Evolutionary conservation across 2,113 vertebrate species (phyloP), one percentile per base, ranked within the genome.

Genomic region (Prionailurus bengalensis): DNA sequence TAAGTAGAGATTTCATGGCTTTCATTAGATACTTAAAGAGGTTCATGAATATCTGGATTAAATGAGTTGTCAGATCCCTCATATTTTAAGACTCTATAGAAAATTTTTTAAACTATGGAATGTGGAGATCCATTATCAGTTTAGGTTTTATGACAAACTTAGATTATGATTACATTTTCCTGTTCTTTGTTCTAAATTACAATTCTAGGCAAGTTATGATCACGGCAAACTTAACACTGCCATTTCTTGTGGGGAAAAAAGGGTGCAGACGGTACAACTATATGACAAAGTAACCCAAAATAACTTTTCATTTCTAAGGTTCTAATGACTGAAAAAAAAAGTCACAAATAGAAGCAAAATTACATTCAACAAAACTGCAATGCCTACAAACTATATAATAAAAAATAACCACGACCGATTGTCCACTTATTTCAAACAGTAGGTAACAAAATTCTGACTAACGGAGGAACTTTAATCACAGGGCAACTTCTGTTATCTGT

Each of bases 271-370:
- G 76, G 5, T 81, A 48, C 23, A 33, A 86, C 29, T 90, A 68
- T 25, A 65, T 92, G 87, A 94, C 61, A 63, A 90, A 73, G 19
- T 74, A 74, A 81, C 36, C 96, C n/a, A 74, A 81, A 87, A 27
- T 53, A 85, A 92, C 39, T 95, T 87, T 76, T 86, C 12, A 89
- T 74, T 97, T 94, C 63, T 85, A 61, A 90, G 76, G 19, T 68
- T 68, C 19, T 85, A 42, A 29, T 66, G 71, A 58, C 8, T 68
- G 27, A 65, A 31, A 95, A 88, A 58, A 94, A 94, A 84, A 82
- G 45, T 76, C 45, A 63, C 33, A 91, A 82, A 66, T 53, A 94
- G 53, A 84, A 23, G 31, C 53, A 94, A 94, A 84, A 94, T 93
- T 39, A 55, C 19, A 90, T 48, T 80, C 10, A 63, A 58, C 6